A percentile compares a stretch with the other conserved stretches of the same genome.
Conservation (phyloP, 2,888 invertebrate species). For the Nasonia oneida region DNA sequence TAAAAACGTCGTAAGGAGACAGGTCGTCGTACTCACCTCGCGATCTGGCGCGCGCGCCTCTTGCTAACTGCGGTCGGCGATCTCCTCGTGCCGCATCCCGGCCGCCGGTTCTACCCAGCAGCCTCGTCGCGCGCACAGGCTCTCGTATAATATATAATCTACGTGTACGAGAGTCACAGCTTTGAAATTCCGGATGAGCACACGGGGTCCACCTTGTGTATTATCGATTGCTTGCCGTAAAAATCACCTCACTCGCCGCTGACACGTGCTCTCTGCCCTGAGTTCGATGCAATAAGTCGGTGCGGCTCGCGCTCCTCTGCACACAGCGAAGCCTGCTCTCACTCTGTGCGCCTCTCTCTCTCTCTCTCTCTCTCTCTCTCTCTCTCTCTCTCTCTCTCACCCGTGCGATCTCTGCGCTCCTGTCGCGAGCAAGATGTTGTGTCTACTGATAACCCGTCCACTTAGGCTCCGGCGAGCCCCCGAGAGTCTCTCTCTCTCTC, state of each 20-base stretch:
- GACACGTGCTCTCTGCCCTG: slow-evolving; percentile 14
- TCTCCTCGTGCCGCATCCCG: slow-evolving; percentile 78
- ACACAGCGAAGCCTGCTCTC: neutral
- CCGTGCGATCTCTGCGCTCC: slow-evolving; percentile 32
- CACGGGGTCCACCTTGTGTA: slow-evolving; percentile 11
- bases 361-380: slow-evolving; percentile 12
- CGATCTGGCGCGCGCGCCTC: slow-evolving; percentile 72
- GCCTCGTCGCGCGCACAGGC: slow-evolving; percentile 39
- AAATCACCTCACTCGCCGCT: slow-evolving; percentile 1
- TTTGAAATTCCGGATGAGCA: neutral
- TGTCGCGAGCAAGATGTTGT: slow-evolving; percentile 77
- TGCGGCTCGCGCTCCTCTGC: neutral
- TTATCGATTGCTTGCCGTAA: neutral
- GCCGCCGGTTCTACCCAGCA: slow-evolving; percentile 68
- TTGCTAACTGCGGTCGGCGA: slow-evolving; percentile 75
- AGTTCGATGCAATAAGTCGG: neutral
- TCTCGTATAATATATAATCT: too few species aligned
- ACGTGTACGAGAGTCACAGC: neutral
- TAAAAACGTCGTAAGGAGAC: neutral
- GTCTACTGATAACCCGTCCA: slow-evolving; percentile 79
- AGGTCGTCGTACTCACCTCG: slow-evolving; percentile 72
- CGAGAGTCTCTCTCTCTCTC: slow-evolving; percentile 60
- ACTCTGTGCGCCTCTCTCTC: neutral
- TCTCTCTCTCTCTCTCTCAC: slow-evolving; percentile 13
- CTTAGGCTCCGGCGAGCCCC: slow-evolving; percentile 76